Conservation (phyloP, 2,113 vertebrate species). For the Rhadina sibilatrix region DNA sequence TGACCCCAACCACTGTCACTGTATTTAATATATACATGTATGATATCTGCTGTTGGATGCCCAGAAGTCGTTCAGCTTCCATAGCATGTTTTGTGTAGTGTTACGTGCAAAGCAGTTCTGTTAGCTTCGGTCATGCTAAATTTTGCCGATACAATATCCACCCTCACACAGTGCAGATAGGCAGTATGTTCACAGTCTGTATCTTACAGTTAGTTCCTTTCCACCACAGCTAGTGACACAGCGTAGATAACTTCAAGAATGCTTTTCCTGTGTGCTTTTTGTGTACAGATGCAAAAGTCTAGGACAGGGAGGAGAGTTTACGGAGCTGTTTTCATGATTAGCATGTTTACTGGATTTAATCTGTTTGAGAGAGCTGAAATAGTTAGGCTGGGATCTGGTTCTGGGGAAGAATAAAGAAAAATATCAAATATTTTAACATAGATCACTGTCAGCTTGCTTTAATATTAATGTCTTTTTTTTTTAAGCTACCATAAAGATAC, state of each 20-base stretch:
- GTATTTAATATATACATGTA: background rate
- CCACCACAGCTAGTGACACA: background rate
- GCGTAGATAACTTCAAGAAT: background rate
- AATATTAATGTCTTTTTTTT: background rate
- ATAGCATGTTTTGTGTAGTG: background rate
- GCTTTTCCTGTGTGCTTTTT: background rate
- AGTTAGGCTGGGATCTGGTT: background rate
- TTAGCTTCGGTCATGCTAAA: fast-evolving
- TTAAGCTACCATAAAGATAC: background rate
- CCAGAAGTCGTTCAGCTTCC: background rate
- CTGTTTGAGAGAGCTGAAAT: background rate
- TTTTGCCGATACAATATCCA: background rate
- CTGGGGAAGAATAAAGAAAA: background rate
- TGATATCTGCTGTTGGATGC: background rate
- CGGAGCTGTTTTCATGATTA: background rate
- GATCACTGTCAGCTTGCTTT: background rate
- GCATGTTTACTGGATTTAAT: background rate
- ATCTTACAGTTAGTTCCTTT: background rate
- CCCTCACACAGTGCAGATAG: background rate
- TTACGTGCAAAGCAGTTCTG: background rate
- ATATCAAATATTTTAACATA: background rate
- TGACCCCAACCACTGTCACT: background rate
- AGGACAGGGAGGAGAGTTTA: background rate
- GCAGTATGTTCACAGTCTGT: background rate
- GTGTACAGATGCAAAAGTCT: background rate